These are phyloP conservation scores for Onychostoma macrolepis DNA, from an alignment of 2,113 vertebrate genomes.

Conservation along the genomic window DNA sequence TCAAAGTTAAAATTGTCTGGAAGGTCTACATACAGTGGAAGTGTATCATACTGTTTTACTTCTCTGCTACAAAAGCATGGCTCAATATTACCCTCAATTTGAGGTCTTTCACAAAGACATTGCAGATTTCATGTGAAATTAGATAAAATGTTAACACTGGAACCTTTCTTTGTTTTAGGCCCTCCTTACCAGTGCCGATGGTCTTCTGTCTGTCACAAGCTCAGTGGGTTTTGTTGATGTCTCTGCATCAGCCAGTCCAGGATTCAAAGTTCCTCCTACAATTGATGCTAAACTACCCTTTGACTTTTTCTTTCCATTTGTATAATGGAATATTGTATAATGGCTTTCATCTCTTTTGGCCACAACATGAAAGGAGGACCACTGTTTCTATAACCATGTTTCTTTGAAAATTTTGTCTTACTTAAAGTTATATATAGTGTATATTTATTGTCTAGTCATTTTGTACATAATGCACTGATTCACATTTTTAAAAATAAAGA, in stretches of 20 bases:
- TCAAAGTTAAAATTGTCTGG: background rate
- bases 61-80: background rate
- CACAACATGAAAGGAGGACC: background rate
- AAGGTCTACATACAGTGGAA: background rate
- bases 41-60: background rate
- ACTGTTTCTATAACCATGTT: background rate
- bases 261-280: slow-evolving; percentile 84
- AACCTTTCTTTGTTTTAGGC: slow-evolving; percentile 50
- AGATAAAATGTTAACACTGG: background rate
- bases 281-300: slow-evolving; percentile 86
- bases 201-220: slow-evolving; percentile 71
- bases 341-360: background rate
- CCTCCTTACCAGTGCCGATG: slow-evolving; percentile 54
- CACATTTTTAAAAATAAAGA: background rate
- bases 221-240: slow-evolving; percentile 83
- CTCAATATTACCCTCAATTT: background rate
- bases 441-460: background rate
- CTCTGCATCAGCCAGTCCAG: slow-evolving; percentile 82
- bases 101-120: background rate
- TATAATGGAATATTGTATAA: slow-evolving; percentile 69
- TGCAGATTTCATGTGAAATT: background rate
- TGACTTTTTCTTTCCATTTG: slow-evolving; percentile 94
- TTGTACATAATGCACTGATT: background rate
- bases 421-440: background rate
- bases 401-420: background rate